Conservation (phyloP, 2,888 invertebrate species). For the Epinotia nisella region DNA sequence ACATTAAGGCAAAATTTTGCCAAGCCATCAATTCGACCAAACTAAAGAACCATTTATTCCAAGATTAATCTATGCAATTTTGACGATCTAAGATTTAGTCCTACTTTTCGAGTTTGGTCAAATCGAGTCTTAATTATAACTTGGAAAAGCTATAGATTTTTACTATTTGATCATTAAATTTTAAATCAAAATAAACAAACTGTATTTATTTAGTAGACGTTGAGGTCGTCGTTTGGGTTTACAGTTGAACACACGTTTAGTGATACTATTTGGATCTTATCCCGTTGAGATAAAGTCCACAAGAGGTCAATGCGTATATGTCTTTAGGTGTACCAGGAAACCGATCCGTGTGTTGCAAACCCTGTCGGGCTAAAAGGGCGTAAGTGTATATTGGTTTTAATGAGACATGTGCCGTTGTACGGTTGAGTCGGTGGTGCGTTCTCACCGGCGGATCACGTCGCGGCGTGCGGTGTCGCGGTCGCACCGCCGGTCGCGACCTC, state of each 20-base stretch:
- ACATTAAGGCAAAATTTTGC: no score
- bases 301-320: neutral
- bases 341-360: constrained; percentile 10
- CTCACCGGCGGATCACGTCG: constrained; percentile 42
- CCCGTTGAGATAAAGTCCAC: constrained; percentile 2
- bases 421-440: constrained; percentile 13
- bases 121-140: neutral
- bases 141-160: neutral
- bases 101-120: neutral
- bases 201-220: constrained; percentile 2
- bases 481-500: constrained; percentile 41
- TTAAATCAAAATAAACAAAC: neutral
- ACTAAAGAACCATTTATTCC: neutral
- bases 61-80: neutral
- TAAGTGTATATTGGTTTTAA: neutral
- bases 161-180: neutral
- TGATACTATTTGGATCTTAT: neutral
- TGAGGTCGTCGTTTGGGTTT: neutral
- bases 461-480: constrained; percentile 41
- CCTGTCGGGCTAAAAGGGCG: neutral
- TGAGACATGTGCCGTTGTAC: neutral
- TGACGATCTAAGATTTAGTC: no score
- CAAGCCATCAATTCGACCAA: neutral
- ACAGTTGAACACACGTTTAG: neutral
- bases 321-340: constrained; percentile 21